These are phyloP conservation scores for Gallinago nigripennis DNA, from an alignment of 2,797 vertebrate species.

Conservation along the genomic window DNA sequence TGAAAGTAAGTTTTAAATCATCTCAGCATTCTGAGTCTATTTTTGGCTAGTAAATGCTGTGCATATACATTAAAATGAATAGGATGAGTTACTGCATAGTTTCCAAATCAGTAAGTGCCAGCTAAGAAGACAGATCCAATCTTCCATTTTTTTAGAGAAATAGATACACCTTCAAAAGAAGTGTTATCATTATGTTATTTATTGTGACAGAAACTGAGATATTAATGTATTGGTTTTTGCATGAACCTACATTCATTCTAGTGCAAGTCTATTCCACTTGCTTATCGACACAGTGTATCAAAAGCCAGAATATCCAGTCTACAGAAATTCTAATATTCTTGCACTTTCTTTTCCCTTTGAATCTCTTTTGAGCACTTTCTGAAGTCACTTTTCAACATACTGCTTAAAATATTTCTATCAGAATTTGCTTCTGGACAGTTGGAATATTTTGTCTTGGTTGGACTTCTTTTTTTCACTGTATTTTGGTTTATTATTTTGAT, in stretches of 20 bases:
- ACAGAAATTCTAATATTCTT: not conserved
- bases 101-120: not conserved
- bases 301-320: not conserved
- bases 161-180: not conserved
- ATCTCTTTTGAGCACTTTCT: not conserved
- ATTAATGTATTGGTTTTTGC: not conserved
- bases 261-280: not conserved
- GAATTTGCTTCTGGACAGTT: not conserved
- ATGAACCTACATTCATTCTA: not conserved
- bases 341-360: rapidly evolving
- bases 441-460: not conserved
- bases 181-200: not conserved
- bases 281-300: not conserved
- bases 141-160: not conserved
- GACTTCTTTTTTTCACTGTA: not conserved
- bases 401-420: not conserved
- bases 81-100: not conserved
- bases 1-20: not conserved
- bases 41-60: not conserved
- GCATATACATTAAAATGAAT: not conserved
- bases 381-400: not conserved
- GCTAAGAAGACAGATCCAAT: not conserved
- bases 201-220: not conserved
- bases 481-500: not conserved
- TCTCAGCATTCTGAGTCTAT: not conserved